Base-by-base conservation (phyloP, 2,797 vertebrate species). In the Lacerta bilineata region DNA sequence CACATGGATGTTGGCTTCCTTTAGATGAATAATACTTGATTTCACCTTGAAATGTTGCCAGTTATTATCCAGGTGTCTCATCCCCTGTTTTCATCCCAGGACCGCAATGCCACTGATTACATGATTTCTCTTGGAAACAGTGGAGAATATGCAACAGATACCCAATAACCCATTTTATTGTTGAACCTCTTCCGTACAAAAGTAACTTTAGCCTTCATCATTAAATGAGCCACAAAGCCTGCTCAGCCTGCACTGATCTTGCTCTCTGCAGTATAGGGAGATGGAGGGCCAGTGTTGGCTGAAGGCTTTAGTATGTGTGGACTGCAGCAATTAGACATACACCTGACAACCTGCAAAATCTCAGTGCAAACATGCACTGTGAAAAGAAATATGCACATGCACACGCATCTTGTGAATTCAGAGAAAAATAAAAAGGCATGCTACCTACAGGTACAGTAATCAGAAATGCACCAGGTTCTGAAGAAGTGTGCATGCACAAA, bases 281-380 rank as follows among this genome's bases (percentile, higher is more conserved):
- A 17, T 17, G 25, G 36, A 33, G 61, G 39, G 39, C 33, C 33
- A 64, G 8, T 41, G 75, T 61, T 80, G 23, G 36, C 20, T 66
- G 80, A 64, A 81, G 59, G 41, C 36, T 64, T 36, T 25, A 29
- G 18, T 55, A 66, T 66, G 23, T 66, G 27, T 0, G 4, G 43
- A 78, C 27, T 78, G 76, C 23, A 29, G 27, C 15, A 78, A n/a
- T 78, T n/a, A 78, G 27, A 43, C 25, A n/a, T 8, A 50, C 25
- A 55, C n/a, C 76, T 78, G 76, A 50, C 46, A 7, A 50, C 76
- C 29, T 78, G 76, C 75, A 50, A 78, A 78, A 78, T 71, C 69
- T 46, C 43, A 77, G 5, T 25, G 43, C 25, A 50, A 46, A 77
- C 41, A 81, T 41, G 59, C 33, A 55, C 50, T 55, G 50, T 55